Conservation (phyloP, 2,113 vertebrate species). For the Corythornis madagascariensis region DNA sequence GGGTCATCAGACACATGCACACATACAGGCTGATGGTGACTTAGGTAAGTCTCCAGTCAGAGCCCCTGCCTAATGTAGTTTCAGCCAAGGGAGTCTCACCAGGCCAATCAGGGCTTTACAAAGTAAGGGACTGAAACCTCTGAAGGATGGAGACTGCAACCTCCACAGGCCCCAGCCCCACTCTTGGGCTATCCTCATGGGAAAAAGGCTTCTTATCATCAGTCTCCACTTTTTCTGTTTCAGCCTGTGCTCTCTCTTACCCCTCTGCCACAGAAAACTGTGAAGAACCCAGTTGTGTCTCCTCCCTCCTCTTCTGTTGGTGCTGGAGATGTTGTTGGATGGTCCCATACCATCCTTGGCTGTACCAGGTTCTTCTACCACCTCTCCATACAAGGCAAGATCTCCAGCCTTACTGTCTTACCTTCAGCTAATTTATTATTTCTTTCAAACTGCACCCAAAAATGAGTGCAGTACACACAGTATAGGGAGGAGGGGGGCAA, state of each 20-base stretch:
- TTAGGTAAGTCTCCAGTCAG: background rate
- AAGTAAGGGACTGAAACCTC: background rate
- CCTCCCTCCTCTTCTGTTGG: background rate
- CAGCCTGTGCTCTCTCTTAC: background rate
- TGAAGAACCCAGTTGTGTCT: background rate
- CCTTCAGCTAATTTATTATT: background rate
- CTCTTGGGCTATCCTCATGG: background rate
- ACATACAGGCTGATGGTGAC: background rate
- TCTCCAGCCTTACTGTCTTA: background rate
- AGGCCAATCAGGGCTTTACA: background rate
- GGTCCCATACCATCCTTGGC: background rate
- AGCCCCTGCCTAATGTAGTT: background rate
- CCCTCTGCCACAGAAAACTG: accelerated
- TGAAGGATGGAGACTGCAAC: background rate
- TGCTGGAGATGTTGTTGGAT: background rate
- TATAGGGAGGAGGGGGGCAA: background rate
- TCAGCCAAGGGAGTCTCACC: background rate
- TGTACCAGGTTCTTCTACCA: background rate
- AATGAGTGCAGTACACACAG: background rate
- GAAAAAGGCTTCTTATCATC: background rate
- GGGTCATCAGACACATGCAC: background rate
- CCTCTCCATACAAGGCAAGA: background rate
- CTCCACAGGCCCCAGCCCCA: no score
- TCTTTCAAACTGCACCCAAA: background rate
- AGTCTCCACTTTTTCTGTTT: background rate